Evolutionary conservation across 2,888 invertebrate genomes (phyloP).

Genomic region (Nomada hirtipes): DNA sequence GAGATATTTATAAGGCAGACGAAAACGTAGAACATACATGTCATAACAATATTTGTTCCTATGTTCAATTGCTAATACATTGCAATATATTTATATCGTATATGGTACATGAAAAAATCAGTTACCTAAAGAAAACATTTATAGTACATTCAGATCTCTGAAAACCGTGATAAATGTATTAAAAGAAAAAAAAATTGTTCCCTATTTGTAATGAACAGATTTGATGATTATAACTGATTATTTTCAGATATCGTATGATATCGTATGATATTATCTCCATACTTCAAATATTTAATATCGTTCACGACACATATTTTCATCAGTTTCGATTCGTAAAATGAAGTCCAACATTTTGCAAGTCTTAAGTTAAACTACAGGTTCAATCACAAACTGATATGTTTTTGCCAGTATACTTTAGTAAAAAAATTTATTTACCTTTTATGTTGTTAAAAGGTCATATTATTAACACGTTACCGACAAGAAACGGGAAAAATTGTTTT

Average conservation of each 20-base stretch:
- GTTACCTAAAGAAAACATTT: slow-evolving; percentile 20
- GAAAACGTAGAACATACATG: slow-evolving; percentile 22
- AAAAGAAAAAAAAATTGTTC: neutral
- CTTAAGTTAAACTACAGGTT: slow-evolving; percentile 25
- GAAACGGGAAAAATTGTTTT: too few relatives aligned
- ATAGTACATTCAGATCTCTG: neutral
- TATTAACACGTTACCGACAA: too few relatives aligned
- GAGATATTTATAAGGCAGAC: slow-evolving; percentile 14
- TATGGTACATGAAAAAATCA: slow-evolving; percentile 19
- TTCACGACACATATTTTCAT: slow-evolving; percentile 15
- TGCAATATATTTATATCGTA: slow-evolving; percentile 2
- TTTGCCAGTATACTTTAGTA: slow-evolving; percentile 52
- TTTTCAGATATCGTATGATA: neutral
- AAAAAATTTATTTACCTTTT: slow-evolving; percentile 46
- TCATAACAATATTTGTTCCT: slow-evolving; percentile 19
- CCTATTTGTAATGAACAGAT: neutral
- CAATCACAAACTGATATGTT: slow-evolving; percentile 60
- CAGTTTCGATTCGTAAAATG: slow-evolving; percentile 27
- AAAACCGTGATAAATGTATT: neutral
- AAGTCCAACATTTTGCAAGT: slow-evolving; percentile 20
- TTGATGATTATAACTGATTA: slow-evolving; percentile 7
- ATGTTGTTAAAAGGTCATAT: slow-evolving; percentile 47
- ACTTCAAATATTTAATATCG: slow-evolving; percentile 4
- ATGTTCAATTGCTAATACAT: slow-evolving; percentile 8
- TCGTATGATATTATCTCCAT: slow-evolving; percentile 3